Conservation (phyloP, 2,797 vertebrate species). For the Luscinia megarhynchos region DNA sequence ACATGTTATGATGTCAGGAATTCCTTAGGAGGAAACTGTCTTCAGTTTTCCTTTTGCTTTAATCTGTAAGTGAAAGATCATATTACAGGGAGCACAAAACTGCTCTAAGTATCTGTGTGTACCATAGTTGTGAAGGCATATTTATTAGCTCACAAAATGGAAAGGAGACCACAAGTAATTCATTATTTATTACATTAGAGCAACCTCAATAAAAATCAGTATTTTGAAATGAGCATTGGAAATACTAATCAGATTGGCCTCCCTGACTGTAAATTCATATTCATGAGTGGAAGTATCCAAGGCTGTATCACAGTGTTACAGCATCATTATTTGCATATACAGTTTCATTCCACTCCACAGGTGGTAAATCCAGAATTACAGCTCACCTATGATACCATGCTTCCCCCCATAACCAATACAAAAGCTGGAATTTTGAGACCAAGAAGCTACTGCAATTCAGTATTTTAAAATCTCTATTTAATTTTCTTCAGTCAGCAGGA, state of each 20-base stretch:
- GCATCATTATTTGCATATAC: background rate
- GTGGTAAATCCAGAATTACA: background rate
- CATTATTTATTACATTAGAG: background rate
- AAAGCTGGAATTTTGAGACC: background rate
- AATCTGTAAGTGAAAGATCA: background rate
- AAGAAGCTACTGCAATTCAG: background rate
- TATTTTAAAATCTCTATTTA: background rate
- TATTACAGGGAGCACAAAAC: background rate
- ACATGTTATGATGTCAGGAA: background rate
- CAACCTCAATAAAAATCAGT: background rate
- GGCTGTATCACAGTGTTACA: background rate
- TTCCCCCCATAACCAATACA: background rate
- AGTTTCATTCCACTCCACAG: background rate
- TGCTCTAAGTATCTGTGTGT: background rate
- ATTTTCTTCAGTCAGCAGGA: background rate
- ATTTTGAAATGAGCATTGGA: background rate
- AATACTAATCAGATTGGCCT: background rate
- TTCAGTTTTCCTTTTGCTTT: background rate
- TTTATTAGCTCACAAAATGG: background rate
- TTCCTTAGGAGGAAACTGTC: background rate
- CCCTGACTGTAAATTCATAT: background rate
- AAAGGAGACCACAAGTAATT: background rate
- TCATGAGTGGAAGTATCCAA: background rate
- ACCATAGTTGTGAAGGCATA: background rate
- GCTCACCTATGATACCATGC: background rate